Evolutionary conservation across 2,113 vertebrate genomes (phyloP).

Genomic region (Bubalus kerabau): DNA sequence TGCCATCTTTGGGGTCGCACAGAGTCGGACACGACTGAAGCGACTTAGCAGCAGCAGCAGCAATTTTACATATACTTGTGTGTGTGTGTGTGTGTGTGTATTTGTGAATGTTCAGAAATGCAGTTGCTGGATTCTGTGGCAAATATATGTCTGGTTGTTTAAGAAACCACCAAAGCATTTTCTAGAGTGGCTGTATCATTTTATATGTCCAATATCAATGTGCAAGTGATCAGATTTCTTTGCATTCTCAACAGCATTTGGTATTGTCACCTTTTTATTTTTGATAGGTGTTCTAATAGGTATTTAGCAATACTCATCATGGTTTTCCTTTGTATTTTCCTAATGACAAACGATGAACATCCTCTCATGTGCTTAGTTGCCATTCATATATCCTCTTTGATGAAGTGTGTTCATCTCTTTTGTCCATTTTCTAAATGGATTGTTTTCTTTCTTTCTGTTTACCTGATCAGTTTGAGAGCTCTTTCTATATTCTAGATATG

Average conservation of each 20-base stretch:
- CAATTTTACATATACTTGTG: not conserved
- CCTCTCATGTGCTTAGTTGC: not conserved
- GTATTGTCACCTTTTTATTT: not conserved
- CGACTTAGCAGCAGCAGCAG: too few relatives aligned
- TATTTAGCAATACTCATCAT: not conserved
- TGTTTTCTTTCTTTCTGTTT: not conserved
- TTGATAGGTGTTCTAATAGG: not conserved
- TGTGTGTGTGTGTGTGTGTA: not conserved
- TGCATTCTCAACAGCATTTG: not conserved
- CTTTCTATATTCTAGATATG: not conserved
- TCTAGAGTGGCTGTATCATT: not conserved
- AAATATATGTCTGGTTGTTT: not conserved
- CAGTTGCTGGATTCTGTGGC: not conserved
- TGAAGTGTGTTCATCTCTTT: not conserved
- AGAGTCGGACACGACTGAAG: too few relatives aligned
- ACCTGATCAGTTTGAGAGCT: not conserved
- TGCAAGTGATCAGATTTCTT: not conserved
- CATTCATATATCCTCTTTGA: not conserved
- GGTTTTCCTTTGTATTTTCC: not conserved
- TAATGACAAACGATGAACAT: not conserved
- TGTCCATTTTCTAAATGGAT: not conserved
- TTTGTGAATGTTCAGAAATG: not conserved
- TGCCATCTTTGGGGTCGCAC: too few relatives aligned
- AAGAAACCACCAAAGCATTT: not conserved
- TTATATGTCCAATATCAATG: not conserved